phyloP scores from a whole-genome alignment of 2,797 vertebrate species.

The Thunnus albacares region DNA sequence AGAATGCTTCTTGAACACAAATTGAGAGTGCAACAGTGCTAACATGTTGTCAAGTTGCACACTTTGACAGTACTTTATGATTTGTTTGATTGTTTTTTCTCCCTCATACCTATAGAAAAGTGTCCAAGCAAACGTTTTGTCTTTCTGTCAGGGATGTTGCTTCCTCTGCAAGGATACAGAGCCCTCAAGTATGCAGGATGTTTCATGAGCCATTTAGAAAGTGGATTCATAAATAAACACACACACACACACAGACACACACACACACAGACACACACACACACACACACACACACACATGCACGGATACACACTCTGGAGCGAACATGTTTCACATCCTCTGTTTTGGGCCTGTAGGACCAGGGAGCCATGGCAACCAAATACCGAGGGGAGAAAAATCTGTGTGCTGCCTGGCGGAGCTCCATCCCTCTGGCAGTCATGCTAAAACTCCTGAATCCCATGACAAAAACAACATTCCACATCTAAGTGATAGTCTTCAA shows the following conservation, averaged over 20 bases:
- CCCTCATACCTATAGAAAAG: background rate
- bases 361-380: conserved; percentile 76
- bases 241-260: conserved; percentile 54
- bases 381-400: conserved; percentile 77
- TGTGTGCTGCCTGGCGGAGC: conserved; percentile 74
- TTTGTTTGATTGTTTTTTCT: background rate
- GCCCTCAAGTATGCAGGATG: conserved; percentile 58
- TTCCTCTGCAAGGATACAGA: conserved; percentile 25
- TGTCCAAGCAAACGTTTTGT: background rate
- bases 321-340: conserved; percentile 69
- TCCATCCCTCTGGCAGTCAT: conserved; percentile 77
- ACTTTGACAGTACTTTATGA: background rate
- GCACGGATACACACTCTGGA: conserved; percentile 53
- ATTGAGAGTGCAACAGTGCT: background rate
- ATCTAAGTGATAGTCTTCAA: conserved; percentile 80
- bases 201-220: conserved; percentile 68
- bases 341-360: conserved; percentile 81
- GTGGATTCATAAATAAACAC: conserved; percentile 64
- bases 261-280: too few relatives aligned
- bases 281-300: conserved; percentile 4
- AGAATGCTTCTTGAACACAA: background rate
- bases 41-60: background rate
- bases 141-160: conserved; percentile 11
- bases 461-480: conserved; percentile 84
- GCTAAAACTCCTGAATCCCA: conserved; percentile 80